Base-by-base conservation (phyloP, 2,797 vertebrate genomes). In the Tympanoctomys barrerae region DNA sequence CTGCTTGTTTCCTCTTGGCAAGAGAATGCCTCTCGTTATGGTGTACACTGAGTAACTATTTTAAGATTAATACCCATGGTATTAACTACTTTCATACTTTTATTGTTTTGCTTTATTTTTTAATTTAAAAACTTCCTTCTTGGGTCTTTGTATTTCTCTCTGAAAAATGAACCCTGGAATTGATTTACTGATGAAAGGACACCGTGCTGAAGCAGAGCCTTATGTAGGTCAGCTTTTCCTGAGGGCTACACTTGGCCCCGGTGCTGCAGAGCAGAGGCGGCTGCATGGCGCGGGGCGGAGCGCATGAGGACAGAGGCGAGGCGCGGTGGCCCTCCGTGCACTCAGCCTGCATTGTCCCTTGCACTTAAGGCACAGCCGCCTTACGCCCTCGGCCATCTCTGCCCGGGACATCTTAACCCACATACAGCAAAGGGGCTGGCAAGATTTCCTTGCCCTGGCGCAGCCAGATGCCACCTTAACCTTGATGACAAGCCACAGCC, bases 171-270 rank as follows among this genome's bases (percentile, higher is more conserved):
- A 92, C 66, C 54, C 7, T 84, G 19, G 8, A 2, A 71, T 90
- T 80, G 78, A 71, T 12, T 93, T 93, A 42, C 26, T 64, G 66
- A 61, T 87, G 86, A 73, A 92, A 90, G 68, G 3, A n/a, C 39
- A 10, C 79, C 79, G 33, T 61, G 86, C 64, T 57, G 52, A 92
- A 95, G 85, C 64, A 39, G 64, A 91, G 78, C 6, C 16, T 59
- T 88, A 97, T 97, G 64, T 97, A 94, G 96, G 96, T 96, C 94
- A 97, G 42, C 10, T 62, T 93, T 96, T 90, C 62, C 94, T 93
- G 16, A 88, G 94, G 95, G 94, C 90, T 92, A 79, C 89, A 93
- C 83, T 86, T 86, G 24, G 57, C 54, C 89, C 93, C 13, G 3
- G 73, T 83, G 49, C 24, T 61, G 13, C 78, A 82, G 73, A 85